A percentile compares a stretch with the other conserved stretches of the same genome.
These are phyloP conservation scores for Pteropus rufus DNA, from an alignment of 2,797 vertebrate species.

Conservation along the genomic window DNA sequence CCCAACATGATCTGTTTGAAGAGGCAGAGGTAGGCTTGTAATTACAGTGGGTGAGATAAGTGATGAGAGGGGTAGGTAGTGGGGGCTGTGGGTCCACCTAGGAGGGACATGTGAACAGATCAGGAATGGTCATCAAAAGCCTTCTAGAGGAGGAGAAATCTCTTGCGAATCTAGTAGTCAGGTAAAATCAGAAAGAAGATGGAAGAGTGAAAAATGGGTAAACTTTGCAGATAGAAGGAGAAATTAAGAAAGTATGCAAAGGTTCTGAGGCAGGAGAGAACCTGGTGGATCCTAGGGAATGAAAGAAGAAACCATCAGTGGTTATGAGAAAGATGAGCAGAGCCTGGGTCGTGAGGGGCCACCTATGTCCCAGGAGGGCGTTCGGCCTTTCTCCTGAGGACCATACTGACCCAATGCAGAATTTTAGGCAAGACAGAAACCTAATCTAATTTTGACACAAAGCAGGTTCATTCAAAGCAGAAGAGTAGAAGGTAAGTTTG, in stretches of 20 bases:
- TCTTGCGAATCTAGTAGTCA: background rate
- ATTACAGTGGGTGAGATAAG: background rate
- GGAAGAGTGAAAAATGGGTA: background rate
- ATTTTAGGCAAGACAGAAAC: background rate
- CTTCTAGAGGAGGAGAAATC: background rate
- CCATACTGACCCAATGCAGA: background rate
- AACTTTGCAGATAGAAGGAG: background rate
- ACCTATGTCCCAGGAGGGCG: rapidly evolving
- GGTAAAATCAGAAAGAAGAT: background rate
- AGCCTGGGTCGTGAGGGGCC: background rate
- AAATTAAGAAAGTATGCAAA: background rate
- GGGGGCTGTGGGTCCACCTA: background rate
- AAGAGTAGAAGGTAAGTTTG: background rate
- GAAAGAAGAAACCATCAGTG: background rate
- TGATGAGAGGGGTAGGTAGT: too few relatives aligned
- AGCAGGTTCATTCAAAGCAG: background rate
- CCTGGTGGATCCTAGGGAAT: background rate
- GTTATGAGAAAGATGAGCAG: background rate
- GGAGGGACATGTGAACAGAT: background rate
- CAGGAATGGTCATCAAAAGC: background rate
- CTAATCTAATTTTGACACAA: background rate
- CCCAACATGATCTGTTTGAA: background rate
- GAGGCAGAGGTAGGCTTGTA: background rate
- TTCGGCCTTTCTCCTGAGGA: background rate
- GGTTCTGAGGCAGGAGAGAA: background rate